These are phyloP conservation scores for Campoletis sonorensis DNA, from an alignment of 1,140 invertebrate genomes.

Conservation along the genomic window DNA sequence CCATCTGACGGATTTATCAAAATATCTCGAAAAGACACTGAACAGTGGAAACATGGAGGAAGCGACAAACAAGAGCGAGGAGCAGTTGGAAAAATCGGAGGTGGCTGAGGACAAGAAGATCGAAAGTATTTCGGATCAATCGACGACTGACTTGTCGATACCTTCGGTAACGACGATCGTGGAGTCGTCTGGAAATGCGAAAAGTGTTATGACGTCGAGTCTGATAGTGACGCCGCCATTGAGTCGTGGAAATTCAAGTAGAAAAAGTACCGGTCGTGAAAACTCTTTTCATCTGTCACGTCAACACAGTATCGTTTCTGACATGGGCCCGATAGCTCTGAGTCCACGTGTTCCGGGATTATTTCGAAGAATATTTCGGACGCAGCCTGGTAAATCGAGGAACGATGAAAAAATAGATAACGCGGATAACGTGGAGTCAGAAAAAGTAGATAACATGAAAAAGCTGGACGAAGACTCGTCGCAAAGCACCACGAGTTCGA, in stretches of 20 bases:
- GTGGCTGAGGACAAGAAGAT: background rate
- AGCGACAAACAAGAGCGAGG: background rate
- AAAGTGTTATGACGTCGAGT: slow-evolving; percentile 12
- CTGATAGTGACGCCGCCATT: slow-evolving; percentile 37
- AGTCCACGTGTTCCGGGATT: slow-evolving; percentile 52
- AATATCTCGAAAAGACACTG: slow-evolving; percentile 48
- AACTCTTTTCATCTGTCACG: slow-evolving; percentile 51
- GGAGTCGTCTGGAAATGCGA: background rate
- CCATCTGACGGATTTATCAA: slow-evolving; percentile 46
- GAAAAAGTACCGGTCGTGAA: slow-evolving; percentile 36
- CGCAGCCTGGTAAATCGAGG: slow-evolving; percentile 41
- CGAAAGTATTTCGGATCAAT: too few species aligned
- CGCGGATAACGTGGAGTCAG: background rate
- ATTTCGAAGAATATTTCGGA: slow-evolving; percentile 52
- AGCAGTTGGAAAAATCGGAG: slow-evolving; percentile 12
- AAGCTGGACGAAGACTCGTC: slow-evolving; percentile 57
- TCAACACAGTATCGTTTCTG: slow-evolving; percentile 56
- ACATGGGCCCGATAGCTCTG: slow-evolving; percentile 56
- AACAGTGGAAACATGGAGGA: background rate
- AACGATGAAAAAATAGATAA: slow-evolving; percentile 10
- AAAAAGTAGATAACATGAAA: slow-evolving; percentile 48
- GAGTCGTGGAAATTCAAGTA: slow-evolving; percentile 50
- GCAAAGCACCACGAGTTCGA: slow-evolving; percentile 32
- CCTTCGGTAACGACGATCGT: slow-evolving; percentile 64
- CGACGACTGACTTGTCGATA: too few species aligned